Percentiles rank a stretch among this genome's conserved stretches.
These are phyloP conservation scores for Trinectes maculatus DNA, from an alignment of 2,113 vertebrate species.

Conservation along the genomic window DNA sequence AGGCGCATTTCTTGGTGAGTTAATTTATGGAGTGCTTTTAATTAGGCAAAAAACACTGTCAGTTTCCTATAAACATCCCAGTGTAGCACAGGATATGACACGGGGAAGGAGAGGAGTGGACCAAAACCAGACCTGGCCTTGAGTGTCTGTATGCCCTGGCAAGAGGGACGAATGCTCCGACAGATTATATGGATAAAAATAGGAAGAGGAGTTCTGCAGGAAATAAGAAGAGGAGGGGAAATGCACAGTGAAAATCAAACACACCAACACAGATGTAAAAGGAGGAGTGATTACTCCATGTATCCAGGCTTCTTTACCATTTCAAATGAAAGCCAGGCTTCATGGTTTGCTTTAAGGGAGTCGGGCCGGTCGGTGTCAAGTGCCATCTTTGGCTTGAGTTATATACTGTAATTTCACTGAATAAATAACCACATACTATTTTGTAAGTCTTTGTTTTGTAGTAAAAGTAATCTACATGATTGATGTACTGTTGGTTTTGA, in stretches of 20 bases:
- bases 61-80: conserved; percentile 65
- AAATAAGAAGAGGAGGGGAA: conserved; percentile 32
- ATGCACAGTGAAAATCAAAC: conserved; percentile 12
- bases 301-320: conserved; percentile 39
- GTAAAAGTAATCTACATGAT: conserved; percentile 57
- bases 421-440: conserved; percentile 21
- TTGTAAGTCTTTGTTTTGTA: not conserved
- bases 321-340: conserved; percentile 57
- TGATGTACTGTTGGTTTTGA: conserved; percentile 52
- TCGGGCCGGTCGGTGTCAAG: conserved; percentile 38
- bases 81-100: conserved; percentile 42
- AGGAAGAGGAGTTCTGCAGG: conserved; percentile 34
- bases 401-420: conserved; percentile 44
- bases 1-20: conserved; percentile 18
- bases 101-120: conserved; percentile 19
- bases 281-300: not conserved
- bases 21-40: conserved; percentile 52
- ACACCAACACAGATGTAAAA: conserved; percentile 1
- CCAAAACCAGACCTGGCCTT: conserved; percentile 60
- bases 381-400: conserved; percentile 34
- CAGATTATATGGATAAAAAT: conserved; percentile 56
- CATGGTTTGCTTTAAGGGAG: conserved; percentile 48
- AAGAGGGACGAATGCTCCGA: conserved; percentile 54
- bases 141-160: conserved; percentile 64
- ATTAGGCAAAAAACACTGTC: conserved; percentile 35